Evolutionary conservation across 2,113 vertebrate genomes (phyloP).

Genomic region (Crypturellus undulatus): DNA sequence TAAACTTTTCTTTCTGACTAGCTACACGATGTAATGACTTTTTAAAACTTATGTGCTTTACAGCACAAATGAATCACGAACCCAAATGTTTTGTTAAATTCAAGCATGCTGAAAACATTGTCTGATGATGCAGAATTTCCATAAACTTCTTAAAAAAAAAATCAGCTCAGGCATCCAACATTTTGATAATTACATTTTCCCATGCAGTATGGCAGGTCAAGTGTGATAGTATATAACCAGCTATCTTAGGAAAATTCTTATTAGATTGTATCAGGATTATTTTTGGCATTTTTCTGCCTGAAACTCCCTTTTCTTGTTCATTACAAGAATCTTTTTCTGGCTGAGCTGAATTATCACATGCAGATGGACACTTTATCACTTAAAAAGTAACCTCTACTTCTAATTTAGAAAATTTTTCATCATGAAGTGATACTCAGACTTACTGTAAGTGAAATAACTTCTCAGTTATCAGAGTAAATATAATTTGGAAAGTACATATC

Average conservation of each 20-base stretch:
- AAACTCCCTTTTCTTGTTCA: slow-evolving; percentile 27
- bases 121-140: slow-evolving; percentile 19
- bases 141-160: not conserved
- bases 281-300: slow-evolving; percentile 52
- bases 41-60: not conserved
- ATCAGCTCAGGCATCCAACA: not conserved
- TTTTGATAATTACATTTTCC: slow-evolving; percentile 38
- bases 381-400: slow-evolving; percentile 10
- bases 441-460: slow-evolving; percentile 11
- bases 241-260: slow-evolving; percentile 32
- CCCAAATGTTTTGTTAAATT: slow-evolving; percentile 29
- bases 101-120: not conserved
- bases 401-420: slow-evolving; percentile 18
- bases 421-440: slow-evolving; percentile 13
- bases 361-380: slow-evolving; percentile 14
- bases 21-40: not conserved
- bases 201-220: not conserved
- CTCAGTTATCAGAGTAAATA: slow-evolving; percentile 1
- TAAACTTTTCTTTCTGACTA: not conserved
- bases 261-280: slow-evolving; percentile 46
- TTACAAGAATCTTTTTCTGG: slow-evolving; percentile 51
- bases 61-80: slow-evolving; percentile 23
- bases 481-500: slow-evolving; percentile 18
- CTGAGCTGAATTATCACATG: slow-evolving; percentile 17
- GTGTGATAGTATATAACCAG: slow-evolving; percentile 3